Percentiles rank a stretch among this genome's conserved stretches.
phyloP scores from a whole-genome alignment of 1,140 invertebrate genomes.

The Capitella teleta region DNA sequence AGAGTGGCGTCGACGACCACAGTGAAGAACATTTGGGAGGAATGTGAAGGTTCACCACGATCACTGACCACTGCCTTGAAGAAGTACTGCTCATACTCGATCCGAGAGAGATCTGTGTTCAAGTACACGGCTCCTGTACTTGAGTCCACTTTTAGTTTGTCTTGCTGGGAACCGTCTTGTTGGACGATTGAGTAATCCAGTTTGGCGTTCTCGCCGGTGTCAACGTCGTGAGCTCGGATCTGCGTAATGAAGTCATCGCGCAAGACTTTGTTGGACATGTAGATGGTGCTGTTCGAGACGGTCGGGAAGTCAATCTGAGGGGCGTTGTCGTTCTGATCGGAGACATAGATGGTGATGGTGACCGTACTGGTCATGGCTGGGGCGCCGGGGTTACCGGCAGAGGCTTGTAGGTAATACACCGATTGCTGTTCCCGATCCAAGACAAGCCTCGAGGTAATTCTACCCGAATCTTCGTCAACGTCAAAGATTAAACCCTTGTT shows the following conservation, averaged over 20 bases:
- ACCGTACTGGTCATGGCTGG: neutral
- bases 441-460: conserved; percentile 19
- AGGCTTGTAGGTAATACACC: conserved; percentile 1
- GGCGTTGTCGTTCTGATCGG: conserved; percentile 13
- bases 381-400: neutral
- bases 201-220: conserved; percentile 7
- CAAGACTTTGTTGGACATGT: neutral
- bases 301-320: conserved; percentile 8
- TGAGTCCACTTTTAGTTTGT: too few relatives aligned
- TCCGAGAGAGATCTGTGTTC: too few relatives aligned
- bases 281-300: conserved; percentile 7
- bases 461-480: conserved; percentile 67
- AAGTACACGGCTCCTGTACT: too few relatives aligned
- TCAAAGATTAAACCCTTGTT: conserved; percentile 43
- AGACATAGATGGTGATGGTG: conserved; percentile 9
- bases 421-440: conserved; percentile 8
- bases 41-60: too few relatives aligned
- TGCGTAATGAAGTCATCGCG: neutral
- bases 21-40: too few relatives aligned
- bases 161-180: too few relatives aligned
- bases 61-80: too few relatives aligned
- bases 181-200: too few relatives aligned
- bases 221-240: conserved; percentile 7
- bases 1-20: too few relatives aligned
- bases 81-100: too few relatives aligned